Evolutionary conservation across 30 jellyfish, hydroid and myxozoan genomes (phyloP), one percentile per base, ranked within the genome.

Genomic region (Cassiopea andromeda): DNA sequence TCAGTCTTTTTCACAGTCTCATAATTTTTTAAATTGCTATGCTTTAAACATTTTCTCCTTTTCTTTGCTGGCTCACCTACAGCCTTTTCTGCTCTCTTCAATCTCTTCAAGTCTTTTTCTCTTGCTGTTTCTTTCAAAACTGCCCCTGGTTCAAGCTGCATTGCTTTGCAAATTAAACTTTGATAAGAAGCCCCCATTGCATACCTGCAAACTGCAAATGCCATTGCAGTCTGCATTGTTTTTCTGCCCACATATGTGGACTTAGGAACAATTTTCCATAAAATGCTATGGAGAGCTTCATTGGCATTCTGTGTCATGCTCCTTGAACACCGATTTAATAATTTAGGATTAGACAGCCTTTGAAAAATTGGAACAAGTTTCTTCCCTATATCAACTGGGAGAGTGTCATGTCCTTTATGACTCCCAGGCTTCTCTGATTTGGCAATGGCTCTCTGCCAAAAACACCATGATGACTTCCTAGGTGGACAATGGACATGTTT

Each of bases 401-500:
- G 38, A 27, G 38, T 27, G 38, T 27, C 38, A 27, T 27, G 38
- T 27, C 45, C 59, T 38, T 7, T 75, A 16, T 75, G 70, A 38
- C 12, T 4, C 4, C 81, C 54, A 0, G 54, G 81, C 57, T 17
- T 0, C 14, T 72, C 0, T 15, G 49, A 17, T 1, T 60, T 77
- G 3, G 94, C 94, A 27, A 27, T 27, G 38, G 38, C 38, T 27
- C 38, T 27, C 38, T 27, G 38, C 0, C 38, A 27, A 27, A 27
- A 27, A 27, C 38, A 27, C 38, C 38, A 27, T 27, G 38, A 27
- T 27, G 38, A 27, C 0, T 27, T 27, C 38, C 38, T 0, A 27
- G 38, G 38, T 27, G 38, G 38, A 27, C 38, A 27, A 27, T 27
- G 38, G 18, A 66, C 87, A 85, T 72, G 88, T 60, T 69, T 85